Base-by-base conservation (phyloP, 2,888 invertebrate species). In the Callyntrura sp. region DNA sequence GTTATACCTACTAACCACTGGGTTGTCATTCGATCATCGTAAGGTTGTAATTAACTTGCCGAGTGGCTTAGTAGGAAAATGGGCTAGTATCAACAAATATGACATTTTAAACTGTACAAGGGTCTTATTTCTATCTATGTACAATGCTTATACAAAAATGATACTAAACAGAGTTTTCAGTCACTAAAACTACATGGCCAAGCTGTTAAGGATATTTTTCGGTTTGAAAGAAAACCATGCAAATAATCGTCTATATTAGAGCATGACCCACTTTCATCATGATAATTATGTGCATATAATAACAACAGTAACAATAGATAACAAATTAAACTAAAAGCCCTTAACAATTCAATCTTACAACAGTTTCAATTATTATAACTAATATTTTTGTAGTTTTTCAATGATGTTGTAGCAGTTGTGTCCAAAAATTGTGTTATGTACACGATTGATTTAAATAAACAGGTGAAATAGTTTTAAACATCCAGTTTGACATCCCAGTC, bases 401-500 rank as follows among this genome's bases (percentile, higher is more conserved):
- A 78, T 9, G 55, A 25, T 55, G 51, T 43, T 17, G 25, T 57
- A 57, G 65, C 12, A n/a, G 70, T 45, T 45, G 70, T 73, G 70
- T 73, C 70, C 70, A 73, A 45, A 45, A 51, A 51, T 5, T 4
- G 28, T 43, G 35, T 25, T 78, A 78, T 78, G 17, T 57, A 78
- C 78, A 78, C 28, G 55, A 28, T 78, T 55, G 78, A 28, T 78
- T 35, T 78, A 51, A 25, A 35, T 28, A 55, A 23, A 17, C 48
- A 73, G 73, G 48, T 73, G 73, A 48, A 12, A 14, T 51, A 51
- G 14, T 51, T 35, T 60, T 43, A 35, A 81, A 81, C 81, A 60
- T 81, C 81, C 81, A 57, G 81, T 45, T 81, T 81, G 62, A 81
- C 48, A 76, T 81, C 81, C 81, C 81, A 81, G 81, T 81, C 43